These are phyloP conservation scores for Rhaphigaster nebulosa DNA, from an alignment of 2,888 invertebrate genomes.

Conservation along the genomic window DNA sequence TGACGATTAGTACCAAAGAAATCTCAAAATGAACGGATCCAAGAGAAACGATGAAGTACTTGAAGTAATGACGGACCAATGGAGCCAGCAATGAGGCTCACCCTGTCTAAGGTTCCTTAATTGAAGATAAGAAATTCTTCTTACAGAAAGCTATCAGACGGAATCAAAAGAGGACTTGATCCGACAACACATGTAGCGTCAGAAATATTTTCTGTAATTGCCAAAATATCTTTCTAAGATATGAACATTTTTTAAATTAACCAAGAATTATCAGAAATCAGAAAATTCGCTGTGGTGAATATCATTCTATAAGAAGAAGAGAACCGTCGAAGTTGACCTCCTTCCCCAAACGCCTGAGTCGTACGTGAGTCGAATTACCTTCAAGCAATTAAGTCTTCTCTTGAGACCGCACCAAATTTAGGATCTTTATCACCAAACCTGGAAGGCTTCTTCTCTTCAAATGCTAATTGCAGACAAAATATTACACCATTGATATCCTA, in stretches of 20 bases:
- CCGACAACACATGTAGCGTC: too few relatives aligned
- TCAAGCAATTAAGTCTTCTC: not conserved
- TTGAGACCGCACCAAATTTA: not conserved
- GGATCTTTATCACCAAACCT: not conserved
- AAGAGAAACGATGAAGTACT: too few relatives aligned
- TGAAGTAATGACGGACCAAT: too few relatives aligned
- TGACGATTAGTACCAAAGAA: too few relatives aligned
- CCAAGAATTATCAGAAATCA: not conserved
- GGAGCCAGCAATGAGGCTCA: too few relatives aligned
- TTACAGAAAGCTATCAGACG: too few relatives aligned
- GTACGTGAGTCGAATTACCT: not conserved
- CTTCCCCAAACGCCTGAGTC: not conserved
- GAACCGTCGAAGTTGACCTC: not conserved
- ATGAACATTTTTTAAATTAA: too few relatives aligned
- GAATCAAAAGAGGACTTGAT: too few relatives aligned
- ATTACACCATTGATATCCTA: not conserved
- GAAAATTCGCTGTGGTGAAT: not conserved
- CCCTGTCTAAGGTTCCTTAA: too few relatives aligned
- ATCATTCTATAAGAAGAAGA: not conserved
- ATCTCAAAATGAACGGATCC: too few relatives aligned
- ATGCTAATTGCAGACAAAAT: not conserved
- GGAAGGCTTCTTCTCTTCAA: not conserved
- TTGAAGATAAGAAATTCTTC: too few relatives aligned
- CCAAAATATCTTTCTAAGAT: not conserved
- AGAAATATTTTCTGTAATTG: too few relatives aligned